Evolutionary conservation across 2,888 invertebrate species (phyloP).

Genomic region (Drosophila mimica): DNA sequence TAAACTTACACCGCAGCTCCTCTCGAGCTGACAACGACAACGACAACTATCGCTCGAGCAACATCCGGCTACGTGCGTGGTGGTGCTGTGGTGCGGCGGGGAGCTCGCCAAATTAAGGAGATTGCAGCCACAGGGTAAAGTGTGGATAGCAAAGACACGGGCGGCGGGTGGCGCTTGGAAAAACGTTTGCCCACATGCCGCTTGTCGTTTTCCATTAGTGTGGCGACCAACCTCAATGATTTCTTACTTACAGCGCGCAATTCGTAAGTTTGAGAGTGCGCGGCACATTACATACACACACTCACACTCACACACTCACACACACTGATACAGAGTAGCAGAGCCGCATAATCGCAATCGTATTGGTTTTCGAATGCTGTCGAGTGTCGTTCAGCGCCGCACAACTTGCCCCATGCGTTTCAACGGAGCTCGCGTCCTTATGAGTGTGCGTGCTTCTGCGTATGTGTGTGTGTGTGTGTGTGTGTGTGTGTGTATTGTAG

Average conservation of each 20-base stretch:
- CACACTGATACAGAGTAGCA: not conserved
- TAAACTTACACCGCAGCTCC: slow-evolving; percentile 54
- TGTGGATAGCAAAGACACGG: not conserved
- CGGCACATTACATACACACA: slow-evolving; percentile 37
- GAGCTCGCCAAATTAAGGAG: slow-evolving; percentile 39
- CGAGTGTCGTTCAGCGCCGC: slow-evolving; percentile 53
- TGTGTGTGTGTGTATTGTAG: slow-evolving; percentile 40
- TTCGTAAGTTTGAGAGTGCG: slow-evolving; percentile 64
- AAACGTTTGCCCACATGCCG: slow-evolving; percentile 74
- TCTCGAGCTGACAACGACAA: slow-evolving; percentile 57
- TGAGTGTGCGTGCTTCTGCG: slow-evolving; percentile 10
- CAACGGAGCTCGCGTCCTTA: slow-evolving; percentile 46
- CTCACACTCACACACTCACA: slow-evolving; percentile 15
- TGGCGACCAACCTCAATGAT: slow-evolving; percentile 79
- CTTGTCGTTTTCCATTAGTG: slow-evolving; percentile 80
- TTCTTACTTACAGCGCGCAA: slow-evolving; percentile 76
- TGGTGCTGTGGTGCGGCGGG: slow-evolving; percentile 11
- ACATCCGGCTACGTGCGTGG: slow-evolving; percentile 74
- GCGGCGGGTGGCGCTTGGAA: slow-evolving; percentile 13
- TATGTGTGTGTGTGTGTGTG: slow-evolving; percentile 33
- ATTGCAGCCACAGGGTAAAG: slow-evolving; percentile 40
- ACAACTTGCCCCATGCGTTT: slow-evolving; percentile 64
- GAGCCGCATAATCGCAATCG: slow-evolving; percentile 71
- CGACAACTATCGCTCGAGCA: slow-evolving; percentile 71
- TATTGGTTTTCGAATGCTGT: slow-evolving; percentile 67